These are phyloP conservation scores for Druon quercuslanigerum DNA, from an alignment of 1,140 invertebrate genomes.

Conservation along the genomic window DNA sequence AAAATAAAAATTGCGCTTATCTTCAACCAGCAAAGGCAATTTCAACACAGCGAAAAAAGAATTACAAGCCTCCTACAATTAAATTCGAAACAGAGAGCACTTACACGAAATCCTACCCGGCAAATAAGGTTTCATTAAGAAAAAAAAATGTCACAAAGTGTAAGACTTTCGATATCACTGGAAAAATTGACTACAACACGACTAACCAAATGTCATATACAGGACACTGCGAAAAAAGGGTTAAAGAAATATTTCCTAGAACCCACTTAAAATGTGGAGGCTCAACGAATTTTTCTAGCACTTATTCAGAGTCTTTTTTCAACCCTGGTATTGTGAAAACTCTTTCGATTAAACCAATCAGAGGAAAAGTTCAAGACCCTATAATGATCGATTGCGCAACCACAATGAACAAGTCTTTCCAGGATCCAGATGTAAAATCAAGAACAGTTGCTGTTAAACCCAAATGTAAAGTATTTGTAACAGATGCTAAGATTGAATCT, in stretches of 20 bases:
- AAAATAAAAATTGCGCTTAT: constrained; percentile 29
- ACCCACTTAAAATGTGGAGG: constrained; percentile 36
- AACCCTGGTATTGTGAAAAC: constrained; percentile 34
- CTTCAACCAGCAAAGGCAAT: constrained; percentile 37
- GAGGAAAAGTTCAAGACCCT: constrained; percentile 28
- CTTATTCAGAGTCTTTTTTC: constrained; percentile 44
- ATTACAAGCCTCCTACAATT: constrained; percentile 26
- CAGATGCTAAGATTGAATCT: constrained; percentile 40
- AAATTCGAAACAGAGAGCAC: constrained; percentile 36
- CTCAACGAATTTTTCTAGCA: constrained; percentile 31
- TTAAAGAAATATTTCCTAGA: constrained; percentile 40
- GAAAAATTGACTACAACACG: constrained; percentile 40
- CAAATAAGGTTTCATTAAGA: not conserved
- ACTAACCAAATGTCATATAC: constrained; percentile 43
- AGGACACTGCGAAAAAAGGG: constrained; percentile 21
- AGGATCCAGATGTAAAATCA: constrained; percentile 24
- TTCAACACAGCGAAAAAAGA: constrained; percentile 1
- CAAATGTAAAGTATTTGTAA: constrained; percentile 5
- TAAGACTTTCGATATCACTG: constrained; percentile 25
- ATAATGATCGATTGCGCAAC: constrained; percentile 41
- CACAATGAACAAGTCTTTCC: constrained; percentile 37
- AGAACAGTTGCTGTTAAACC: not conserved
- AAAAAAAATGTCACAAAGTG: not conserved
- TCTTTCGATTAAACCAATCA: constrained; percentile 24
- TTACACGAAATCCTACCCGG: constrained; percentile 38